Evolutionary conservation across 2,113 vertebrate species (phyloP).

Genomic region (Prionailurus bengalensis): DNA sequence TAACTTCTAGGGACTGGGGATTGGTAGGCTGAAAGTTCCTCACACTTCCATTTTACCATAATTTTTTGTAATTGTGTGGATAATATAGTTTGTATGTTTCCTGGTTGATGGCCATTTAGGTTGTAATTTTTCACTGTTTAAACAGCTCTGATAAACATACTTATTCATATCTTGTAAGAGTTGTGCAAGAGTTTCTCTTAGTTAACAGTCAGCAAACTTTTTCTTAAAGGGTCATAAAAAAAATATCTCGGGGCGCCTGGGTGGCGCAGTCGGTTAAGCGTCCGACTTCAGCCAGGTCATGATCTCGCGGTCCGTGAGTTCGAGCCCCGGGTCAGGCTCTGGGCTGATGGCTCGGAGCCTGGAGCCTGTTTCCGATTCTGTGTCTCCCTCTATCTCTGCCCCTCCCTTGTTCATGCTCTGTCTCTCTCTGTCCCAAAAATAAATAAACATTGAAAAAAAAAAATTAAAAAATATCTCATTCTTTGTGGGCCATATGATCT

Average conservation of each 20-base stretch:
- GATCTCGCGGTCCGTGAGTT: too few species aligned
- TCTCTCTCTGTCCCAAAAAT: too few species aligned
- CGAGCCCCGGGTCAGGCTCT: too few species aligned
- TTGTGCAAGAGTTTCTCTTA: background rate
- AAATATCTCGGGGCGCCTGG: background rate
- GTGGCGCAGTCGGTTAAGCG: too few species aligned
- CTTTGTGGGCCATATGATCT: background rate
- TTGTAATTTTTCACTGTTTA: conserved; percentile 23
- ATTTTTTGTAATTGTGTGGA: background rate
- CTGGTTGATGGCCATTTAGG: background rate
- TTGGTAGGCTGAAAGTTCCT: background rate
- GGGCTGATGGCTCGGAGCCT: too few species aligned
- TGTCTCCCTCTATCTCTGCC: too few species aligned
- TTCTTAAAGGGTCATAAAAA: background rate
- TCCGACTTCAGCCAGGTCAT: too few species aligned
- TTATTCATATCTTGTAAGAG: background rate
- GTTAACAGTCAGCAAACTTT: background rate
- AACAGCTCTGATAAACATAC: background rate
- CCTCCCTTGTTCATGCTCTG: too few species aligned
- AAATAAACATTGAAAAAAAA: too few species aligned
- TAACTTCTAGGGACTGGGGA: background rate
- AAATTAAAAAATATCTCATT: background rate
- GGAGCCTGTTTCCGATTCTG: too few species aligned
- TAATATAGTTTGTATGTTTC: background rate
- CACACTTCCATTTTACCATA: background rate